phyloP scores from a whole-genome alignment of 2,113 vertebrate genomes.

The Pterocles orientalis region DNA sequence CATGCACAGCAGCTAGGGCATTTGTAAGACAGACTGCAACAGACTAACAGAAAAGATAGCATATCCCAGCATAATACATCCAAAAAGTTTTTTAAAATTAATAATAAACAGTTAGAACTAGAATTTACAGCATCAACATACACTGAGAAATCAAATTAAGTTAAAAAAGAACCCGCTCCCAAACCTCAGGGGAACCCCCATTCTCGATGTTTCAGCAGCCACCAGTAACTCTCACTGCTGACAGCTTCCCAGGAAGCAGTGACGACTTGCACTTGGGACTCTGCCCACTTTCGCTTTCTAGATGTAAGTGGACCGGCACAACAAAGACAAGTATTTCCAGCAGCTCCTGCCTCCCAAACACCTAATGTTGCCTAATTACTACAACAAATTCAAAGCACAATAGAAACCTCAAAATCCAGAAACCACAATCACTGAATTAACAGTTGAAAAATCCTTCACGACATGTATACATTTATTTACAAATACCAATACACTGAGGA shows the following conservation, averaged over 20 bases:
- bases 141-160: not conserved
- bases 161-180: not conserved
- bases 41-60: not conserved
- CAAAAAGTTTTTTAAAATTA: too few relatives aligned
- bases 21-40: not conserved
- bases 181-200: not conserved
- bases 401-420: not conserved
- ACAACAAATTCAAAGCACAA: not conserved
- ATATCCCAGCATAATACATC: not conserved
- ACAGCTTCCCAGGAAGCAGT: not conserved
- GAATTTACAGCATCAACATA: not conserved
- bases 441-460: not conserved
- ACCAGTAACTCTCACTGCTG: accelerated
- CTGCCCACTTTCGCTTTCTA: conserved; percentile 20
- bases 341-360: not conserved
- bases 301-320: accelerated
- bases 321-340: not conserved
- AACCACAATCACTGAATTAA: not conserved
- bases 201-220: not conserved
- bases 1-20: not conserved
- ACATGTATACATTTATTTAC: not conserved
- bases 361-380: not conserved
- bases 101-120: not conserved
- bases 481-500: not conserved
- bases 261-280: not conserved